Conservation (phyloP, 2,113 vertebrate genomes). For the Micromys minutus region DNA sequence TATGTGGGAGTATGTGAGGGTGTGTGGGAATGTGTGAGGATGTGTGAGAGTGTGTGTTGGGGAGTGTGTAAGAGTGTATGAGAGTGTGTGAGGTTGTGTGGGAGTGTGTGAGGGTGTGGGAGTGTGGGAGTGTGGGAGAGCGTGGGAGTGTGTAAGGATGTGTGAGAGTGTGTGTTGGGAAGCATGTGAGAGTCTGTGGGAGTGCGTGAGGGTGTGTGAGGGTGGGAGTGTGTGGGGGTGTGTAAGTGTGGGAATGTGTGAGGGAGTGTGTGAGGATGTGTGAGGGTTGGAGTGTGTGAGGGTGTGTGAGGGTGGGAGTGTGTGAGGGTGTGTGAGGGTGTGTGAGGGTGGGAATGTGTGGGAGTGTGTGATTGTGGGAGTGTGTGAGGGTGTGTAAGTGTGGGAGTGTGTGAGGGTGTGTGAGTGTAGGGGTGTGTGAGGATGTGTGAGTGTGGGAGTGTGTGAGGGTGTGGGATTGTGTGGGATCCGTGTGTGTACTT, state of each 20-base stretch:
- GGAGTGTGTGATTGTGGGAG: background rate
- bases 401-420: background rate
- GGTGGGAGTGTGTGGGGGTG: no score
- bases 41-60: rapidly evolving
- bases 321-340: background rate
- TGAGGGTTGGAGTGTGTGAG: background rate
- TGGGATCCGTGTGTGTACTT: background rate
- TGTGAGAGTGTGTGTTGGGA: background rate
- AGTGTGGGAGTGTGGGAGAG: background rate
- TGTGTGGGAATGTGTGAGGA: background rate
- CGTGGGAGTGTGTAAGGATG: background rate
- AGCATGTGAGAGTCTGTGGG: background rate
- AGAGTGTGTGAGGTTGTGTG: background rate
- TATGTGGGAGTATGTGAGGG: background rate
- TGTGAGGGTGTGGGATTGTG: background rate
- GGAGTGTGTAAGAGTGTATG: no score
- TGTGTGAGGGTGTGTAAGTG: no score
- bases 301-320: background rate
- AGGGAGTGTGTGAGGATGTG: background rate
- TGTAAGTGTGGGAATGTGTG: background rate
- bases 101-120: background rate
- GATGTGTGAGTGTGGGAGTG: background rate
- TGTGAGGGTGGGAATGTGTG: background rate
- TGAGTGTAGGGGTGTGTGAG: background rate
- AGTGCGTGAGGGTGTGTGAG: background rate